These are phyloP conservation scores for Strigamia maritima DNA, from an alignment of 2,888 invertebrate genomes.

Conservation along the genomic window DNA sequence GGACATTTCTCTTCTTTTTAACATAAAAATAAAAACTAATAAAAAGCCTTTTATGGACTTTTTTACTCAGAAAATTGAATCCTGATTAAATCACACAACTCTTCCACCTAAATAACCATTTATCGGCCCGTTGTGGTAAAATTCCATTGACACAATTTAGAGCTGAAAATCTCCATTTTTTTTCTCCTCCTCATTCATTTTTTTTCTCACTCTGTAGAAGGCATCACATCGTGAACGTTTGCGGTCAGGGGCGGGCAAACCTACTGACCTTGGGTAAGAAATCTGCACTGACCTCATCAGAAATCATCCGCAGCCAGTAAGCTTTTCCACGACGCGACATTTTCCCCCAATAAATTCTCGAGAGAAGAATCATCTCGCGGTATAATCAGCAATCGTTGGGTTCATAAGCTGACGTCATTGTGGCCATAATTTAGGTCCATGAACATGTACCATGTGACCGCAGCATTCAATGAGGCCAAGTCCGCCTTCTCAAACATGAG, in stretches of 20 bases:
- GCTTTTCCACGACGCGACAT: not conserved
- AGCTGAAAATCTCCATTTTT: not conserved
- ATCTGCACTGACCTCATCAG: constrained; percentile 25
- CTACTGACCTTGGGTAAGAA: constrained; percentile 25
- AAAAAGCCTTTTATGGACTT: too few species aligned
- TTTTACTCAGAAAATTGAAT: too few species aligned
- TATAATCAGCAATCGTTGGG: not conserved
- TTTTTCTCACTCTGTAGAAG: not conserved
- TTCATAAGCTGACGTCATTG: not conserved
- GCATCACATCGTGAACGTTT: constrained; percentile 8
- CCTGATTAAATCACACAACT: too few species aligned
- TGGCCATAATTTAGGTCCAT: not conserved
- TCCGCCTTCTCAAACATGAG: constrained; percentile 16
- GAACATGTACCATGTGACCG: not conserved
- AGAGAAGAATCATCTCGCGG: not conserved
- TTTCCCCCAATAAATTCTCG: not conserved
- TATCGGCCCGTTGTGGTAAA: too few species aligned
- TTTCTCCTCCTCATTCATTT: constrained; percentile 2
- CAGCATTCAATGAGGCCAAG: constrained; percentile 6
- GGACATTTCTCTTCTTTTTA: not conserved
- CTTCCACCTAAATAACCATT: too few species aligned
- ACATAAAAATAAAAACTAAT: not conserved
- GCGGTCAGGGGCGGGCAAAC: constrained; percentile 28
- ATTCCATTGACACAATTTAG: not conserved
- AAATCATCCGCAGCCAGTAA: not conserved